Evolutionary conservation across 2,113 vertebrate species (phyloP).

Genomic region (Nansenia antarctica): DNA sequence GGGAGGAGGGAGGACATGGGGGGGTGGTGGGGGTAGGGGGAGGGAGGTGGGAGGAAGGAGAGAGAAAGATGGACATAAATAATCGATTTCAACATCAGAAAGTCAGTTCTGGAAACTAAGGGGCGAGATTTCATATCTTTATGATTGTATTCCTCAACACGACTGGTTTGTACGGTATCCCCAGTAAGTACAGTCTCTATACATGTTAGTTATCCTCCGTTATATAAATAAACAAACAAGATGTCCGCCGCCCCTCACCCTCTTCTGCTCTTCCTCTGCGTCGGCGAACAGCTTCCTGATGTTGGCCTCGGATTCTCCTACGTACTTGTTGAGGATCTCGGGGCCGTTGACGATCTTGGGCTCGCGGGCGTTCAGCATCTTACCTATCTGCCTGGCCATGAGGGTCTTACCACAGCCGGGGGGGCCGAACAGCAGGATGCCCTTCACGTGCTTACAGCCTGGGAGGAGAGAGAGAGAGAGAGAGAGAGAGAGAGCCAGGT

Average conservation of each 20-base stretch:
- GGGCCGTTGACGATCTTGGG: slow-evolving; percentile 97
- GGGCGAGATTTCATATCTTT: too few species aligned
- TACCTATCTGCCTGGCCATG: slow-evolving; percentile 97
- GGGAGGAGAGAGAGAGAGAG: slow-evolving; percentile 11
- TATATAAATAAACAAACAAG: neutral
- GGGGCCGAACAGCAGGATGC: slow-evolving; percentile 92
- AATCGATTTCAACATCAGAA: too few species aligned
- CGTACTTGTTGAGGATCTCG: slow-evolving; percentile 97
- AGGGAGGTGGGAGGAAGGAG: too few species aligned
- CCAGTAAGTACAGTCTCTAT: too few species aligned
- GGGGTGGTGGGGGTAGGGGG: too few species aligned
- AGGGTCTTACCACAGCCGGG: slow-evolving; percentile 97
- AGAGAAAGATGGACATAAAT: too few species aligned
- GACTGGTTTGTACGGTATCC: too few species aligned
- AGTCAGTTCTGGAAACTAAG: too few species aligned
- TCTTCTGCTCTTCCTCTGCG: slow-evolving; percentile 95
- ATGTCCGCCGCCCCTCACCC: slow-evolving; percentile 71
- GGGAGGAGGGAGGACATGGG: too few species aligned
- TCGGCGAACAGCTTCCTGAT: slow-evolving; percentile 97
- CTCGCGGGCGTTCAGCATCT: slow-evolving; percentile 96
- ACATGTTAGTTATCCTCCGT: neutral
- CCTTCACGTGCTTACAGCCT: slow-evolving; percentile 99
- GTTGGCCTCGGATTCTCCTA: slow-evolving; percentile 97
- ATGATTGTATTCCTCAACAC: too few species aligned
- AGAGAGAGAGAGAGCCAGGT: too few species aligned